Conservation (phyloP, 2,888 invertebrate genomes). For the Ophion ventricosus region DNA sequence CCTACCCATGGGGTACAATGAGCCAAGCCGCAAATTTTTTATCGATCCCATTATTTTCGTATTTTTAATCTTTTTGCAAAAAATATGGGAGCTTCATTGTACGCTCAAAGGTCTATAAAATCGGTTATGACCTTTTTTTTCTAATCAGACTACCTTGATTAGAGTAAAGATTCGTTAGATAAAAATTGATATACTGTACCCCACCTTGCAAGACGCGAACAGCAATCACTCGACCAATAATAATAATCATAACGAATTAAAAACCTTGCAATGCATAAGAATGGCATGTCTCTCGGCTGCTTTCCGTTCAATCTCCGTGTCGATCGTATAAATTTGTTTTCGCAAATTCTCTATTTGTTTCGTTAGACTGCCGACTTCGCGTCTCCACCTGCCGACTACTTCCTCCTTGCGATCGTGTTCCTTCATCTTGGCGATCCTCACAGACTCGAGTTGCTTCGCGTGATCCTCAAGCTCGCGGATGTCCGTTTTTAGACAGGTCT, state of each 20-base stretch:
- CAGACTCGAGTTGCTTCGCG: constrained; percentile 91
- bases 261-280: constrained; percentile 96
- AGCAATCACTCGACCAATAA: not conserved
- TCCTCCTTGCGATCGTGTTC: constrained; percentile 94
- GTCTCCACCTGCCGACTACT: constrained; percentile 90
- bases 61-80: too few relatives aligned
- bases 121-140: too few relatives aligned
- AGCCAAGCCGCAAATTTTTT: too few relatives aligned
- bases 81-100: too few relatives aligned
- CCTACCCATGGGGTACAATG: too few relatives aligned
- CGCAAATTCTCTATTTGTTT: constrained; percentile 95
- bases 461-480: constrained; percentile 94
- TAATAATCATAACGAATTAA: not conserved
- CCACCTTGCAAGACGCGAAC: too few relatives aligned
- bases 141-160: too few relatives aligned
- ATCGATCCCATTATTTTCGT: too few relatives aligned
- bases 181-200: too few relatives aligned
- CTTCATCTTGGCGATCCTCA: constrained; percentile 90
- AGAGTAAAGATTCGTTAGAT: too few relatives aligned
- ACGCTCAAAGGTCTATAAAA: too few relatives aligned
- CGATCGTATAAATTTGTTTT: constrained; percentile 92
- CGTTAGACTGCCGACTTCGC: constrained; percentile 92
- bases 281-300: constrained; percentile 96
- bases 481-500: constrained; percentile 89
- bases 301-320: constrained; percentile 95